Base-by-base conservation (phyloP, 1,140 invertebrate genomes). In the Drosophila ambigua region DNA sequence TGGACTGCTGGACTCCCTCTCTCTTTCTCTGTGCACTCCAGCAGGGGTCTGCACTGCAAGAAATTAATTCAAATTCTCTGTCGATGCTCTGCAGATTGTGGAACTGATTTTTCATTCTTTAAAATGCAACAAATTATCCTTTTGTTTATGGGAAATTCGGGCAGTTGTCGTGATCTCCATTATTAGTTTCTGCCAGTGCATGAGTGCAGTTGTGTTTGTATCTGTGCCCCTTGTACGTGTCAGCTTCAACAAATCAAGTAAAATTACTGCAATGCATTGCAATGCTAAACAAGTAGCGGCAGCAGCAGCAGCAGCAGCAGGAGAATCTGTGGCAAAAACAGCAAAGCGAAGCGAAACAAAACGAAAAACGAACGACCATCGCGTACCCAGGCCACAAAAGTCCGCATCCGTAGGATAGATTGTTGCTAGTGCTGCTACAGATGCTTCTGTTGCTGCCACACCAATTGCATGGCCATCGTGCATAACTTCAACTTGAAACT, bases 201-300 rank as follows among this genome's bases (percentile, higher is more conserved):
- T 55, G 24, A 49, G 55, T 45, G 39, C 41, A 24, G 50, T 50
- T 71, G 52, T 65, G 45, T 77, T 2, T 31, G 28, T 31, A 2
- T 31, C 0, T 31, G 35, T 39, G 35, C 11, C 11, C 26, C 35
- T 4, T 39, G 72, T 75, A 39, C 35, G 57, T 66, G 67, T 68
- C 68, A 83, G 81, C 81, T 84, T 77, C 67, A 84, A 85, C 80
- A 85, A 87, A 87, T 87, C 83, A 87, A 88, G 83, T 87, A 76
- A 88, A 88, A 87, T 87, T 87, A 88, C 79, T 66, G 83, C 83
- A 88, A 69, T 67, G 79, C 61, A 88, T 76, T 66, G 83, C 83
- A 88, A 69, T 67, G 79, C 61, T 76, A 88, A 79, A 71, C 64
- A 68, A 68, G 64, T 39, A 39, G 35, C 35, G 11, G 28, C 8